phyloP scores from a whole-genome alignment of 1,140 invertebrate genomes.

The Panonychus citri region DNA sequence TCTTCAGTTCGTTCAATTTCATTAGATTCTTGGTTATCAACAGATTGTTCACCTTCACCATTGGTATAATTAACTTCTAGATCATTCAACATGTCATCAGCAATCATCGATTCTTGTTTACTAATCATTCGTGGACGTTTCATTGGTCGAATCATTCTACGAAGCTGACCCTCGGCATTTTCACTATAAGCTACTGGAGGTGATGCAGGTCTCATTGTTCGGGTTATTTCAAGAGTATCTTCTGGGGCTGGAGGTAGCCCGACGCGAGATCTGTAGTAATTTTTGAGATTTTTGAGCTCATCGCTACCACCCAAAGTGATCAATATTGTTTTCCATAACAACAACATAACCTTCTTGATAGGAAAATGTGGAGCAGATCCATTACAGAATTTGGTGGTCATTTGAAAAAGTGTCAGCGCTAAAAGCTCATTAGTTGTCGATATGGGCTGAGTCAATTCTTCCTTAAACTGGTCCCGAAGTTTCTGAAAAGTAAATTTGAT shows the following conservation, averaged over 20 bases:
- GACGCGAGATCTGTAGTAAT: conserved; percentile 40
- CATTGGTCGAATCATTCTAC: conserved; percentile 33
- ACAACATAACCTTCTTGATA: conserved; percentile 86
- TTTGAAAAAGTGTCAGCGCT: conserved; percentile 62
- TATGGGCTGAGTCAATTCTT: conserved; percentile 10
- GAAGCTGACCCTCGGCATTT: conserved; percentile 60
- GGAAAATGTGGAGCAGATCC: conserved; percentile 83
- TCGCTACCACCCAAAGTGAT: conserved; percentile 60
- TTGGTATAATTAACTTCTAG: not conserved
- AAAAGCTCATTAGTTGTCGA: conserved; percentile 45
- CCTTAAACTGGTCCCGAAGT: conserved; percentile 8
- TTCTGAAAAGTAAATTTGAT: not conserved
- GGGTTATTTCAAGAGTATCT: conserved; percentile 77
- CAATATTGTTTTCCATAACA: conserved; percentile 83
- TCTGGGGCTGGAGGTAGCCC: conserved; percentile 51
- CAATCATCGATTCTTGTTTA: conserved; percentile 5
- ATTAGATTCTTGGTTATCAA: conserved; percentile 14
- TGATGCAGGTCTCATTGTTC: conserved; percentile 75
- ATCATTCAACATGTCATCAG: not conserved
- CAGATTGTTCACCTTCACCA: conserved; percentile 8
- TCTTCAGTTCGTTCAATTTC: conserved; percentile 6
- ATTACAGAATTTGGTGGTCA: conserved; percentile 85
- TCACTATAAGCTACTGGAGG: conserved; percentile 79
- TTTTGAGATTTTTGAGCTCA: conserved; percentile 47
- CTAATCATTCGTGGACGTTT: conserved; percentile 27